Evolutionary conservation across 1,140 invertebrate genomes (phyloP).

Genomic region (Homarus americanus): DNA sequence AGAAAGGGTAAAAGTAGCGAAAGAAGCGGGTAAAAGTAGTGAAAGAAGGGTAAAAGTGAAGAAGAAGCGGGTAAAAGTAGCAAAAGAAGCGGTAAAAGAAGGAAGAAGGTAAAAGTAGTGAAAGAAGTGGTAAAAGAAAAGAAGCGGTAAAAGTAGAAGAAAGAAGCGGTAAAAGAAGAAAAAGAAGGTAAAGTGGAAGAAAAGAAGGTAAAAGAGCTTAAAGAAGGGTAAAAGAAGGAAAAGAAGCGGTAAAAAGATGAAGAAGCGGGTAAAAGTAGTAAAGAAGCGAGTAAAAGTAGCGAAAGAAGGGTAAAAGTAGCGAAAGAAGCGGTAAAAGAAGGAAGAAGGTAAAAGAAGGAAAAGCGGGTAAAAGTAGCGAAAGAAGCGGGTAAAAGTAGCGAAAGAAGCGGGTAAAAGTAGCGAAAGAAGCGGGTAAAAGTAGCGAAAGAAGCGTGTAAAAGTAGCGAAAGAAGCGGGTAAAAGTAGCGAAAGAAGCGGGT

Average conservation of each 20-base stretch:
- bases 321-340: background rate
- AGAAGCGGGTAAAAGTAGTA: background rate
- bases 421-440: background rate
- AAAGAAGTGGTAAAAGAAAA: background rate
- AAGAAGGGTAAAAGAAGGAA: background rate
- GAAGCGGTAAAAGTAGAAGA: background rate
- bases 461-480: background rate
- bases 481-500: background rate
- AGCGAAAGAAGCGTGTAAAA: background rate
- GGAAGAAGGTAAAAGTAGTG: background rate
- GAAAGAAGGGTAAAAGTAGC: background rate
- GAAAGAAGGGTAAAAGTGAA: no score
- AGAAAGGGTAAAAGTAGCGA: background rate
- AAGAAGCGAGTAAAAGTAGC: background rate
- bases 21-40: background rate
- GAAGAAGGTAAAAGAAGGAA: background rate
- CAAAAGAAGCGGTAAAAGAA: background rate
- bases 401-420: background rate
- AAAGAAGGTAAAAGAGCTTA: background rate
- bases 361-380: background rate
- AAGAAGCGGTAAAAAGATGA: background rate
- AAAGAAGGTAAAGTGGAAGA: background rate
- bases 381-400: background rate
- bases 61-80: no score
- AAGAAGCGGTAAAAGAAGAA: background rate